A percentile compares a stretch with the other conserved stretches of the same genome.
Evolutionary conservation across 92 coral and sea anemone species (phyloP).

Genomic region (Ricordea florida): DNA sequence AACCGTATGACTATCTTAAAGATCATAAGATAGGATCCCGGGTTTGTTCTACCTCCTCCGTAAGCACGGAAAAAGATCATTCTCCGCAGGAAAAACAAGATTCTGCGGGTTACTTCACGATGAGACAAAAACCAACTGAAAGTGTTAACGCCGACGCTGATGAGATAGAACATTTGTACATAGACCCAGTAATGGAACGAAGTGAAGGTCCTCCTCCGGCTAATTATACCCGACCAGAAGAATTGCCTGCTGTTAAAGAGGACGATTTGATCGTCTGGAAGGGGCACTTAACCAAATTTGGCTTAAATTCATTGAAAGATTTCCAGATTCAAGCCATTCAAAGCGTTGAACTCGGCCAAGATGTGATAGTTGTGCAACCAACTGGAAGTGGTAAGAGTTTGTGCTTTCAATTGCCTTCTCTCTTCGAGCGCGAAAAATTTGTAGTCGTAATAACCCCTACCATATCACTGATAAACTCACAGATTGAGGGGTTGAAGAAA

Average conservation of each 20-base stretch:
- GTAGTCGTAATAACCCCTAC: constrained; percentile 49
- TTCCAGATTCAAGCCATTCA: constrained; percentile 63
- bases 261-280: constrained; percentile 50
- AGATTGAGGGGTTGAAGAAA: constrained; percentile 30
- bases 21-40: no score
- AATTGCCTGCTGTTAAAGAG: constrained; percentile 11
- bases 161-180: not conserved
- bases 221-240: constrained; percentile 1
- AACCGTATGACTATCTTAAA: no score
- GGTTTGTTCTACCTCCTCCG: not conserved
- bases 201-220: not conserved
- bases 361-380: constrained; percentile 52
- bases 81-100: not conserved
- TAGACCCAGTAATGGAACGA: not conserved
- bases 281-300: constrained; percentile 58
- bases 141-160: not conserved
- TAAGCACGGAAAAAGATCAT: not conserved
- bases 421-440: constrained; percentile 16
- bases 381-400: constrained; percentile 69
- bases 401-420: constrained; percentile 54
- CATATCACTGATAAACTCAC: constrained; percentile 55
- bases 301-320: constrained; percentile 10
- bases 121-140: not conserved
- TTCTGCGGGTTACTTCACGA: not conserved
- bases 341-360: constrained; percentile 12